Evolutionary conservation across 1,140 invertebrate species (phyloP).

Genomic region (Dreissena polymorpha): DNA sequence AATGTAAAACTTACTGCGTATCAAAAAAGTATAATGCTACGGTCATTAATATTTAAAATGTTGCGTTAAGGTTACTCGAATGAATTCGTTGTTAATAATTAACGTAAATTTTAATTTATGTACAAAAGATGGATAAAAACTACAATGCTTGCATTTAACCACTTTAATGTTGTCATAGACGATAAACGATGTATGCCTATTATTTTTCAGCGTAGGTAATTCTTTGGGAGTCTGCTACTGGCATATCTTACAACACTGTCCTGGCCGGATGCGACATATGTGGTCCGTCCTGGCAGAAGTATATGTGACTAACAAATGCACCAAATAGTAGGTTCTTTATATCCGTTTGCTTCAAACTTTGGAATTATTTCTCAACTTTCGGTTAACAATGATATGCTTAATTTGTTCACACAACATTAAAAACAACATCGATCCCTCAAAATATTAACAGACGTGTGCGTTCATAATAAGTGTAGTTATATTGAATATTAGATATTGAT

Average conservation of each 20-base stretch:
- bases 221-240: not conserved
- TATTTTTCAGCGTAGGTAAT: slow-evolving; percentile 15
- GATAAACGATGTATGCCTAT: not conserved
- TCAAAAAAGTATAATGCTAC: too few relatives aligned
- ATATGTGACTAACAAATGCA: slow-evolving; percentile 4
- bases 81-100: too few relatives aligned
- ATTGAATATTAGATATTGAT: too few relatives aligned
- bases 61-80: too few relatives aligned
- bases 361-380: not conserved
- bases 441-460: not conserved
- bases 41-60: too few relatives aligned
- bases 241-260: not conserved
- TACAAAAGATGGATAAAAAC: too few relatives aligned
- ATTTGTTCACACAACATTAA: not conserved
- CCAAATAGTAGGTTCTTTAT: slow-evolving; percentile 21
- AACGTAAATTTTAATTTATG: too few relatives aligned
- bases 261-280: slow-evolving; percentile 9
- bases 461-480: not conserved
- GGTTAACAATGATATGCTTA: not conserved
- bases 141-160: too few relatives aligned
- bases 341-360: not conserved
- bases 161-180: too few relatives aligned
- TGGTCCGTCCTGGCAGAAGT: slow-evolving; percentile 21
- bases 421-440: not conserved
- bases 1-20: too few relatives aligned